Evolutionary conservation across 2,797 vertebrate genomes (phyloP).

Genomic region (Discoglossus pictus): DNA sequence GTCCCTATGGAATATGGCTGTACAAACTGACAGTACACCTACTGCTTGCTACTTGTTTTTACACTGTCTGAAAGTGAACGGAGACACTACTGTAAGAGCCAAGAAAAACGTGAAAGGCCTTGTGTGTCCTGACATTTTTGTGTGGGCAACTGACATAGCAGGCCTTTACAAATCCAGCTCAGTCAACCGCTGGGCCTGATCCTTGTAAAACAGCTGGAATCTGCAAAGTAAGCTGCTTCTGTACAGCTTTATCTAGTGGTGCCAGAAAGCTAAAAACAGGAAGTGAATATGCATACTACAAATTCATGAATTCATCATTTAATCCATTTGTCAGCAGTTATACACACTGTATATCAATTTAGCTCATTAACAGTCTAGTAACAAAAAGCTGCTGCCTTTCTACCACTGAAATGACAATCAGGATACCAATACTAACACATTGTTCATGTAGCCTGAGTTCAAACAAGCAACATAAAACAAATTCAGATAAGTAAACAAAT

Average conservation of each 20-base stretch:
- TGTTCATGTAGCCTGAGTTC: too few relatives aligned
- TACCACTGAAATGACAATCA: too few relatives aligned
- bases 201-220: constrained; percentile 17
- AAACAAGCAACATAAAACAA: too few relatives aligned
- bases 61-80: not conserved
- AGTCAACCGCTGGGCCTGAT: constrained; percentile 2
- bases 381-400: too few relatives aligned
- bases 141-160: constrained; percentile 19
- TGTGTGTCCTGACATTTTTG: constrained; percentile 10
- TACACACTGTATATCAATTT: too few relatives aligned
- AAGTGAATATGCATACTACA: too few relatives aligned
- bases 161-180: constrained; percentile 12
- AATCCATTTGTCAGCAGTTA: not conserved
- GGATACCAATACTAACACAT: too few relatives aligned
- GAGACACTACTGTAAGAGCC: not conserved
- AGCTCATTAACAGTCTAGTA: too few relatives aligned
- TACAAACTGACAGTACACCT: not conserved
- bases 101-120: not conserved
- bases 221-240: constrained; percentile 17
- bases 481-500: too few relatives aligned
- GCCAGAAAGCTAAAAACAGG: not conserved
- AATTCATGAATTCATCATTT: too few relatives aligned
- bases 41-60: not conserved
- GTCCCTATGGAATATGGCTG: too few relatives aligned
- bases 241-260: not conserved